A percentile compares a stretch with the other conserved stretches of the same genome.
Conservation (phyloP, 2,113 vertebrate genomes). For the Canis aureus region DNA sequence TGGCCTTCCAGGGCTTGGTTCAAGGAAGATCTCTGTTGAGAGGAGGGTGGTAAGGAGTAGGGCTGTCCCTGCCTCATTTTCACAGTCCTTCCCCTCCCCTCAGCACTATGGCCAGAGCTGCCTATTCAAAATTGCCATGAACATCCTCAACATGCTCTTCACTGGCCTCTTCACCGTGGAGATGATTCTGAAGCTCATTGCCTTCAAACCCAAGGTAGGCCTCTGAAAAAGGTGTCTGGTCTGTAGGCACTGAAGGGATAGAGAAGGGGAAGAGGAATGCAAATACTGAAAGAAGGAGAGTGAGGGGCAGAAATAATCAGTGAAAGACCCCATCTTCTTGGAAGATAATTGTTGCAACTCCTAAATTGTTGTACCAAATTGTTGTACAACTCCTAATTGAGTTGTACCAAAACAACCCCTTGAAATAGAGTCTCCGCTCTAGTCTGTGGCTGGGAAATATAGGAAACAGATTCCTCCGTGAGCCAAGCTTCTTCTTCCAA, state of each 20-base stretch:
- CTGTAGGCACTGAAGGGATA: constrained; percentile 55
- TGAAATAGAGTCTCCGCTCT: background rate
- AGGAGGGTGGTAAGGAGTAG: background rate
- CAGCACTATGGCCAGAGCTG: constrained; percentile 98
- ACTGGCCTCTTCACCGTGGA: constrained; percentile 99
- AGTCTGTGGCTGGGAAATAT: background rate
- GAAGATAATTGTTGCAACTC: background rate
- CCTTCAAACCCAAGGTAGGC: constrained; percentile 99
- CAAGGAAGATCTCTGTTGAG: background rate
- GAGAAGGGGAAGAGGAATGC: constrained; percentile 77
- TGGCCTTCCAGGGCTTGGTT: background rate
- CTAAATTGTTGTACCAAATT: background rate
- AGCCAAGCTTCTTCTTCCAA: background rate
- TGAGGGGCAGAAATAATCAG: background rate
- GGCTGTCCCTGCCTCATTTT: background rate
- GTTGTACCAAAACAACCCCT: background rate
- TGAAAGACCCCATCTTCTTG: background rate
- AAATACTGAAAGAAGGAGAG: background rate
- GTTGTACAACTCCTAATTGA: too few relatives aligned
- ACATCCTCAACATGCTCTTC: constrained; percentile 99
- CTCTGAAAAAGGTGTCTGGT: constrained; percentile 18
- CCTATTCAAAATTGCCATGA: constrained; percentile 98
- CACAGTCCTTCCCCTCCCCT: background rate
- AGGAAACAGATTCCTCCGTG: background rate
- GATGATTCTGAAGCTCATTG: constrained; percentile 99